Conservation (phyloP, 2,113 vertebrate species). For the Lepus americanus region DNA sequence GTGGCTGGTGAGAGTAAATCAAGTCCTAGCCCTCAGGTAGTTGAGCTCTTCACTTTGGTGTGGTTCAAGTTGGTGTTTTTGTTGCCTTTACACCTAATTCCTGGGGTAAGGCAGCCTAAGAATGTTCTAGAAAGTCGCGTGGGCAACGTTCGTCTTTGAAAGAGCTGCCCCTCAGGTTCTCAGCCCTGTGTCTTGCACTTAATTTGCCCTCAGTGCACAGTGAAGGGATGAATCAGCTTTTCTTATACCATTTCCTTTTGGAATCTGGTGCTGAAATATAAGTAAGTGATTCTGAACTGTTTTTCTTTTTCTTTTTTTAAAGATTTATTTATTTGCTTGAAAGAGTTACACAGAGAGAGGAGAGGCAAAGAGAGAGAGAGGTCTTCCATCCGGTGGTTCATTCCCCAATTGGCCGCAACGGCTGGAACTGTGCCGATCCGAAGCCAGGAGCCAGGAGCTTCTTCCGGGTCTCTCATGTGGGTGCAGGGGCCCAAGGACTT, state of each 20-base stretch:
- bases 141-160: neutral
- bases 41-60: neutral
- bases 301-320: no score
- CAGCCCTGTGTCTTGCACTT: neutral
- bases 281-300: neutral
- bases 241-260: conserved; percentile 29
- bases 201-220: neutral
- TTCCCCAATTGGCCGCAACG: no score
- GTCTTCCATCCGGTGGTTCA: no score
- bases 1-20: neutral
- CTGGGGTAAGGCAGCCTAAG: neutral
- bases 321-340: no score
- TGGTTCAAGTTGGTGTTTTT: conserved; percentile 1
- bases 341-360: no score
- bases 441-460: no score
- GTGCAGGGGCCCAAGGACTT: no score
- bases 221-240: neutral
- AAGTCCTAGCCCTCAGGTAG: neutral
- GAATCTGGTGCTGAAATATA: neutral
- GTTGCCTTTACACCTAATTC: neutral
- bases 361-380: no score
- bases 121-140: neutral
- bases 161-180: neutral
- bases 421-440: no score
- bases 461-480: no score